Conservation (phyloP, 64 coral and sea anemone species). For the Astreopora myriophthalma region DNA sequence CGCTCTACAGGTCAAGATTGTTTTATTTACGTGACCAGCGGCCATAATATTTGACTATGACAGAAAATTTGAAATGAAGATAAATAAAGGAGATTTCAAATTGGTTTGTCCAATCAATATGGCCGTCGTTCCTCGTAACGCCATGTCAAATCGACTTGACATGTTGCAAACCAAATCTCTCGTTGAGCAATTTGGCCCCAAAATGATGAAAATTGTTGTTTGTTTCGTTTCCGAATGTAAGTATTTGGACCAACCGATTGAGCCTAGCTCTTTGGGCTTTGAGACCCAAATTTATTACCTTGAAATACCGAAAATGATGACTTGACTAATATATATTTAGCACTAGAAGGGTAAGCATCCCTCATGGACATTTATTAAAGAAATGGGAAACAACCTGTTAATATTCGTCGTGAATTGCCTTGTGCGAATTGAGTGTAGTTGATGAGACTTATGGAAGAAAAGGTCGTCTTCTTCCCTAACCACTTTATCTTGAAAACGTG, state of each 20-base stretch:
- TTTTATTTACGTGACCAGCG: too few relatives aligned
- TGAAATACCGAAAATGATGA: not conserved
- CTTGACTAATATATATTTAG: constrained; percentile 9
- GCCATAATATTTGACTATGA: too few relatives aligned
- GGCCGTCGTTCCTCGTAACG: too few relatives aligned
- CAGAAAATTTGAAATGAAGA: too few relatives aligned
- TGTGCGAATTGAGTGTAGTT: too few relatives aligned
- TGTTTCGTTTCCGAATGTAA: not conserved
- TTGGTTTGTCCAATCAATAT: too few relatives aligned
- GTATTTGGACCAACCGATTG: not conserved
- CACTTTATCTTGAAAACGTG: too few relatives aligned
- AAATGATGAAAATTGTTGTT: not conserved
- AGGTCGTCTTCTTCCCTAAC: too few relatives aligned
- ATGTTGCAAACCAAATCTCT: not conserved
- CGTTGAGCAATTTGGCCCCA: not conserved
- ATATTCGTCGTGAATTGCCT: too few relatives aligned
- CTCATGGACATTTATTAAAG: constrained; percentile 2
- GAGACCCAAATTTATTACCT: too few relatives aligned
- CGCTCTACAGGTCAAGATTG: too few relatives aligned
- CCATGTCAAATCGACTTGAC: not conserved
- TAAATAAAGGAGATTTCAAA: not conserved
- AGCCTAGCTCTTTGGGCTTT: not conserved
- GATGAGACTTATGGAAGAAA: too few relatives aligned
- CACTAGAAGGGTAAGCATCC: not conserved
- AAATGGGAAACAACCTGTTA: not conserved